Evolutionary conservation across 2,113 vertebrate genomes (phyloP), one percentile per base, ranked within the genome.

Genomic region (Oncorhynchus clarkii): DNA sequence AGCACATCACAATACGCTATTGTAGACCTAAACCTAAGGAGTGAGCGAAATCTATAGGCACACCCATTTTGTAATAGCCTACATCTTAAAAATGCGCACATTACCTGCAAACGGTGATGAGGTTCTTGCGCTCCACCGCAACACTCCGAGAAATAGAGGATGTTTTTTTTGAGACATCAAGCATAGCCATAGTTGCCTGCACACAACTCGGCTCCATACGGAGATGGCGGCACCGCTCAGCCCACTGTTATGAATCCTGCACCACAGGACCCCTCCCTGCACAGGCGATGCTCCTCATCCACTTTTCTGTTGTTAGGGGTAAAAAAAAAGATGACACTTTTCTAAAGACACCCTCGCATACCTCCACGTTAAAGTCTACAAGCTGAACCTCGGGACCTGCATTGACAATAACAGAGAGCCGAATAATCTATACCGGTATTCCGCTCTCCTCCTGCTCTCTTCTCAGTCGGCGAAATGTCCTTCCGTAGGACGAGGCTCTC

Each of bases 41-140:
- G 7, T 64, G 12, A 64, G 3, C 6, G n/a, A 64, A 64, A 64
- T 16, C 8, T 64, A 26, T 22, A 64, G 11, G 51, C 51, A 16
- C 51, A 18, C 39, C 39, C 39, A 45, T 45, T 45, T 45, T 11
- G 39, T 11, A 45, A 45, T 45, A 34, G 29, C 9, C 2, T 66
- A 5, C 3, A 39, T 29, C 48, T 18, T 13, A 20, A n/a, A 65
- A 31, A 16, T 59, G 26, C 51, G 16, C 5, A 31, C 69, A 75
- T 71, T 81, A 96, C 96, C 95, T 96, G 95, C 96, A 97, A 57
- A 97, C 96, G 62, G 96, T 96, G 82, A 97, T 92, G 68, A 97
- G 95, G 89, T 97, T 97, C 75, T 93, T 95, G 60, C 96, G 91
- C 83, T 97, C 96, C 93, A 96, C 96, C 2, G 94, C 92, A 71